Evolutionary conservation across 2,113 vertebrate genomes (phyloP), one percentile per base, ranked within the genome.

Genomic region (Laterallus jamaicensis): DNA sequence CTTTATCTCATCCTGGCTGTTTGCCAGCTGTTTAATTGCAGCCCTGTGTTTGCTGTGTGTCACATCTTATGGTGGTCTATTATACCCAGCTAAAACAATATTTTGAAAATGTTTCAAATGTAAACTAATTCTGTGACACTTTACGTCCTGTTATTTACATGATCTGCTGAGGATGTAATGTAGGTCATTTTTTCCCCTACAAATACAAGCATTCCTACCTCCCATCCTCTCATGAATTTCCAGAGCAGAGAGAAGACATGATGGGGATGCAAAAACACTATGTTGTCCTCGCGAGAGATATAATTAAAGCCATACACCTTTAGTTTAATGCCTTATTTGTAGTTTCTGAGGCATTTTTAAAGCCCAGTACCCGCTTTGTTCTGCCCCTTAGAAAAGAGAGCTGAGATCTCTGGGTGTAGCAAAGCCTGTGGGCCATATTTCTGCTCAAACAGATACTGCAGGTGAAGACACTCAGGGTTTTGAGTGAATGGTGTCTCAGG

Each of bases 21-120:
- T 91, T 96, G 97, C 96, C 97, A 98, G 93, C 89, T 97, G 94
- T 97, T 96, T 96, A 96, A 98, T 97, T 98, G 96, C 96, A 98
- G 95, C 83, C 79, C 96, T 96, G 90, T 96, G 88, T 97, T 97
- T 98, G 96, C 96, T 97, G 79, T 97, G 93, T 97, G 93, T 97
- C 94, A 97, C 83, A 91, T 98, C 91, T 96, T 97, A 94, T 96
- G 95, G 68, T 84, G 94, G 94, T 94, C 92, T 97, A 77, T 97
- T 97, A 94, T 92, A 95, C 87, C 84, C 96, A 96, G 89, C 74
- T 97, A 97, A 97, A 97, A 96, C 96, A 98, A 97, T 96, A 90
- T 97, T 97, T 97, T 96, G 90, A 96, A 97, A 96, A 92, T 95
- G 94, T 96, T 97, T 97, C 75, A 96, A 95, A 92, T 96, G 88